phyloP scores from a whole-genome alignment of 1,140 invertebrate genomes.

The Pseudomyrmex gracilis region DNA sequence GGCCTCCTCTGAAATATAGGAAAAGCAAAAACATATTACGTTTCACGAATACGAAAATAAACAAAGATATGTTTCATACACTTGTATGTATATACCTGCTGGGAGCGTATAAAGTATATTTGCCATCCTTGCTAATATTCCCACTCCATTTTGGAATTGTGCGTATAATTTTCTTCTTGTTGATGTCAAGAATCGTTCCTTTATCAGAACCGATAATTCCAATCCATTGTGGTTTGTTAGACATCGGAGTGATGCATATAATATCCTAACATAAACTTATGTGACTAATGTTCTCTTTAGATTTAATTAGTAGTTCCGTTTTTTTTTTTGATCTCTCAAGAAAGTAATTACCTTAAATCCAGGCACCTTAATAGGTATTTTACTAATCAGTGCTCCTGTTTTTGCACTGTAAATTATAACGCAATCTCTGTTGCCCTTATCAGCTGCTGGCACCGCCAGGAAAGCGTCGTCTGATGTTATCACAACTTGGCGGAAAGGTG shows the following conservation, averaged over 20 bases:
- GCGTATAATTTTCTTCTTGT: conserved; percentile 91
- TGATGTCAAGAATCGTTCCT: conserved; percentile 94
- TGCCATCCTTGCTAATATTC: conserved; percentile 94
- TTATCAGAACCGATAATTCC: conserved; percentile 96
- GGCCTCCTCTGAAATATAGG: conserved; percentile 90
- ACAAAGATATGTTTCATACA: neutral
- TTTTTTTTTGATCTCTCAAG: neutral
- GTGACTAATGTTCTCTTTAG: neutral
- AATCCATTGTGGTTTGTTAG: conserved; percentile 93
- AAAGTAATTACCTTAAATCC: conserved; percentile 87
- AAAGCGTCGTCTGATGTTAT: conserved; percentile 93
- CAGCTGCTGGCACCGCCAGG: conserved; percentile 92
- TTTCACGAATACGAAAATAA: no score
- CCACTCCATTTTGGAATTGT: conserved; percentile 94
- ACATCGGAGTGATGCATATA: conserved; percentile 90
- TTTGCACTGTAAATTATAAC: conserved; percentile 94
- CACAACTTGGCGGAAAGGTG: conserved; percentile 90
- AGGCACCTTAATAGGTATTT: conserved; percentile 89
- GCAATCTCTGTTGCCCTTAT: conserved; percentile 93
- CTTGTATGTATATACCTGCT: conserved; percentile 85
- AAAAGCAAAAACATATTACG: conserved; percentile 14
- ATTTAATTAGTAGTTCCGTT: no score
- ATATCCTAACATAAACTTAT: conserved; percentile 86
- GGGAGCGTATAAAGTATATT: conserved; percentile 96
- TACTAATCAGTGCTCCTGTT: conserved; percentile 92